A percentile compares a stretch with the other conserved stretches of the same genome.
phyloP scores from a whole-genome alignment of 1,140 invertebrate species.

The Diorhabda sublineata region DNA sequence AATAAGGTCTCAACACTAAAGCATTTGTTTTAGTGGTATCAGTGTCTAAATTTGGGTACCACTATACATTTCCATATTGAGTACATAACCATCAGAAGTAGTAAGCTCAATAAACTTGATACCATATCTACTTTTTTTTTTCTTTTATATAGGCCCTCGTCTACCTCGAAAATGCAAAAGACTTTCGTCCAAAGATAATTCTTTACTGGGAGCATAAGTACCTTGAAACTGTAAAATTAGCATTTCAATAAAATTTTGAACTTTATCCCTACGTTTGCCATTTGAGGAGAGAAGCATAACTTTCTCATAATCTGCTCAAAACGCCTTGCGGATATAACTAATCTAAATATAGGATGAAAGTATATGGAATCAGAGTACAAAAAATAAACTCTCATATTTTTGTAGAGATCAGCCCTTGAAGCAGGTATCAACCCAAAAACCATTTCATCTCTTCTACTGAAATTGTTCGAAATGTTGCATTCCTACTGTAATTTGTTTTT shows the following conservation, averaged over 20 bases:
- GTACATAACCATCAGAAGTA: conserved; percentile 13
- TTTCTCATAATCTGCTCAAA: conserved; percentile 9
- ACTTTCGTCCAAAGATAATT: no score
- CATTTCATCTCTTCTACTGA: no score
- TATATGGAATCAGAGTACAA: conserved; percentile 4
- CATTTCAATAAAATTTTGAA: neutral
- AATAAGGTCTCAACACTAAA: conserved; percentile 12
- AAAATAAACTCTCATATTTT: neutral
- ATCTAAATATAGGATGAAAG: conserved; percentile 13
- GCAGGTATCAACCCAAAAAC: no score
- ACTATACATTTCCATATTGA: conserved; percentile 16
- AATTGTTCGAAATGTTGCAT: no score
- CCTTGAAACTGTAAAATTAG: conserved; percentile 1
- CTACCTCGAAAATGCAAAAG: conserved; percentile 4
- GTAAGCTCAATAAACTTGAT: conserved; percentile 10
- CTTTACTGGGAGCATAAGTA: neutral
- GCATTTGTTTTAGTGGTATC: neutral
- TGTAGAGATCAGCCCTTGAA: no score
- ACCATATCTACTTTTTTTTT: conserved; percentile 9
- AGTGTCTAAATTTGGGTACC: neutral
- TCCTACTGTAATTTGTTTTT: no score
- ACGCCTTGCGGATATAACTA: conserved; percentile 6
- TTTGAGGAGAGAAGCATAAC: conserved; percentile 4
- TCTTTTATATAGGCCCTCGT: conserved; percentile 8
- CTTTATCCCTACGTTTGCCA: neutral